Conservation (phyloP, 2,888 invertebrate genomes). For the Trichopria drosophilae region DNA sequence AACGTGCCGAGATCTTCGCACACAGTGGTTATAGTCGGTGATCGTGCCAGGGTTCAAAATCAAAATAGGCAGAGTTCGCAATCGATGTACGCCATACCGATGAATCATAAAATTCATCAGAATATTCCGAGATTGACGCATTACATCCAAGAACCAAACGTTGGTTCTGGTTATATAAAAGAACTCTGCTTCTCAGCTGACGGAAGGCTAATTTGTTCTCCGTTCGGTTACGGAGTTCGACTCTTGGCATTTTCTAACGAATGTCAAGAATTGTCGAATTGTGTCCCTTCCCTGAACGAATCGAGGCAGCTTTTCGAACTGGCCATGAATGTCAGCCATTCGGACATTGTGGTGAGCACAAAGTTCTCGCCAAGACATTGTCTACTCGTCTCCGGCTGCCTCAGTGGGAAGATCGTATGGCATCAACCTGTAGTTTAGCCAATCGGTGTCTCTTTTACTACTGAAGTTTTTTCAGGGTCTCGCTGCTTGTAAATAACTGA, state of each 20-base stretch:
- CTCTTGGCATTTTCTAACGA: conserved; percentile 76
- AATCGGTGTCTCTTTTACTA: neutral
- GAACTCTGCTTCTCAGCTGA: conserved; percentile 89
- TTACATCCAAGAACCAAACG: conserved; percentile 83
- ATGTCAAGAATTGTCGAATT: conserved; percentile 78
- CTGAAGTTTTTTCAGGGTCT: no score
- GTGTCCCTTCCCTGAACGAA: conserved; percentile 61
- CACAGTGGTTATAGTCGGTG: conserved; percentile 55
- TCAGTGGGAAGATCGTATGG: conserved; percentile 86
- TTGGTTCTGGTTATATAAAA: conserved; percentile 89
- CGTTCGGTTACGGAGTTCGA: conserved; percentile 84
- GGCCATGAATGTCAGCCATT: conserved; percentile 73
- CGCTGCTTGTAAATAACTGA: no score
- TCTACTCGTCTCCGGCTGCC: conserved; percentile 86
- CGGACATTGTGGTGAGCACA: conserved; percentile 83
- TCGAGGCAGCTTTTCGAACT: conserved; percentile 67
- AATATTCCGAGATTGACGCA: conserved; percentile 81
- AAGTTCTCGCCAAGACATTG: conserved; percentile 88
- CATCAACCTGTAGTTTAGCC: conserved; percentile 71
- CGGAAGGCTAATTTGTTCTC: conserved; percentile 87
- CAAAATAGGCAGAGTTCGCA: conserved; percentile 48
- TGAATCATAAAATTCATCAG: conserved; percentile 64
- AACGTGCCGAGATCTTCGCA: conserved; percentile 48
- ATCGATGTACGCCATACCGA: conserved; percentile 52
- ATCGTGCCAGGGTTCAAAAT: conserved; percentile 44